These are phyloP conservation scores for Myotis davidii DNA, from an alignment of 2,113 vertebrate genomes.

Conservation along the genomic window DNA sequence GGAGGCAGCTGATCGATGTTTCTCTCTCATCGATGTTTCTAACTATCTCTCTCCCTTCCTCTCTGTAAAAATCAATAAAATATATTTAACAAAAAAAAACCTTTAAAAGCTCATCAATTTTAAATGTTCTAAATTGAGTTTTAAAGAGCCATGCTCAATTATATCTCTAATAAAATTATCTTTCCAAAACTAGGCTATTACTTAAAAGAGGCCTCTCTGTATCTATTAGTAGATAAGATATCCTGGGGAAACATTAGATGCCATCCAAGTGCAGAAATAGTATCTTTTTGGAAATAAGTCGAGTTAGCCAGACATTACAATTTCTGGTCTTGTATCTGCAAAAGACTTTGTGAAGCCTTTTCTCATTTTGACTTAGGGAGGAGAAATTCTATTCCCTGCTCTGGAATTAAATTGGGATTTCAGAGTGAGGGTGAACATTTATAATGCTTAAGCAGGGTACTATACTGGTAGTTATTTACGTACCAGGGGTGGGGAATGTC, in stretches of 20 bases:
- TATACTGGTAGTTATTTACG: neutral
- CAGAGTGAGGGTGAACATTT: neutral
- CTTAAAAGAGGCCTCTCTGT: slow-evolving; percentile 25
- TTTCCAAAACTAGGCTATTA: slow-evolving; percentile 2
- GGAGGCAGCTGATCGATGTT: no score
- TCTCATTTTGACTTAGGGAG: slow-evolving; percentile 19
- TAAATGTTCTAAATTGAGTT: neutral
- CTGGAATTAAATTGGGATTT: neutral
- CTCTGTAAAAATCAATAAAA: no score
- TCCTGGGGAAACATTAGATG: neutral
- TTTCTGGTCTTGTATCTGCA: neutral
- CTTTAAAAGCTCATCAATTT: slow-evolving; percentile 18
- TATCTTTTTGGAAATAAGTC: neutral
- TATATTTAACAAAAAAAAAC: no score
- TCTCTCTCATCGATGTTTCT: no score
- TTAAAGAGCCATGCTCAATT: neutral
- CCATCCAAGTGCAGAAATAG: neutral
- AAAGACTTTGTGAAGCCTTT: slow-evolving; percentile 9
- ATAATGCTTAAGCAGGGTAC: neutral
- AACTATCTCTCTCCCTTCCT: no score
- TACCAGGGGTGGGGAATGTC: neutral
- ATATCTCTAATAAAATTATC: slow-evolving; percentile 30
- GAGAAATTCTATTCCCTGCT: neutral
- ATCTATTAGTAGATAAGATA: neutral
- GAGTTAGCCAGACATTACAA: neutral